Percentiles rank a stretch among this genome's conserved stretches.
Conservation (phyloP, 2,797 vertebrate genomes). For the Acanthurus tractus region DNA sequence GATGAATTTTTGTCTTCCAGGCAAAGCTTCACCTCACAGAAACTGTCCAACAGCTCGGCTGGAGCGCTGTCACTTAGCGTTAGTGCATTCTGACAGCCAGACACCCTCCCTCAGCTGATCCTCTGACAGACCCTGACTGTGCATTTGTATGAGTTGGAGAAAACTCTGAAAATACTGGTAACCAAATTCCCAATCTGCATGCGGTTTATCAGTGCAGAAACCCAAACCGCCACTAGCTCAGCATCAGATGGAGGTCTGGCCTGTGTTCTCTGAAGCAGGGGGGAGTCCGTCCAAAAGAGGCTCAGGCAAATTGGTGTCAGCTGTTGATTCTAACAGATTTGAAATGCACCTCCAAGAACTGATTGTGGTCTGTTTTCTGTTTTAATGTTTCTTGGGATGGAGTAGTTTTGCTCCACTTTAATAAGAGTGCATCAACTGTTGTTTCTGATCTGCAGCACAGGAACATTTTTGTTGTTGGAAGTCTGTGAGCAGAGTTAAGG, state of each 20-base stretch:
- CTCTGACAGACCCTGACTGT: conserved; percentile 45
- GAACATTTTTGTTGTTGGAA: conserved; percentile 34
- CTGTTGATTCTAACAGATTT: conserved; percentile 70
- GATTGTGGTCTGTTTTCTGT: conserved; percentile 30
- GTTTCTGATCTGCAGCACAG: background rate
- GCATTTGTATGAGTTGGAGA: conserved; percentile 52
- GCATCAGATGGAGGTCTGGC: conserved; percentile 77
- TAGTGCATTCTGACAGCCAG: conserved; percentile 23
- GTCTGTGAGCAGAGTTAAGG: conserved; percentile 17
- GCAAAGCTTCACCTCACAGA: background rate
- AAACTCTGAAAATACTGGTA: conserved; percentile 43
- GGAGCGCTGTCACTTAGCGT: background rate
- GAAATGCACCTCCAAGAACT: conserved; percentile 57
- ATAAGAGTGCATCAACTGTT: conserved; percentile 30
- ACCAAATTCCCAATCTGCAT: conserved; percentile 74
- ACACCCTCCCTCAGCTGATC: conserved; percentile 45
- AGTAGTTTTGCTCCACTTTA: conserved; percentile 19
- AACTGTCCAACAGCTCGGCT: background rate
- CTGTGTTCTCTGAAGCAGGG: conserved; percentile 65
- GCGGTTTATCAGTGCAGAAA: conserved; percentile 61
- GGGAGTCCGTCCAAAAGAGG: conserved; percentile 60
- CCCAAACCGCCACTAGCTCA: conserved; percentile 61
- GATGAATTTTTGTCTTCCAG: background rate
- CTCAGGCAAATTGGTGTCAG: conserved; percentile 79
- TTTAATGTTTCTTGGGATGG: conserved; percentile 2